Conservation (phyloP, 1,140 invertebrate species). For the Heliothis virescens region DNA sequence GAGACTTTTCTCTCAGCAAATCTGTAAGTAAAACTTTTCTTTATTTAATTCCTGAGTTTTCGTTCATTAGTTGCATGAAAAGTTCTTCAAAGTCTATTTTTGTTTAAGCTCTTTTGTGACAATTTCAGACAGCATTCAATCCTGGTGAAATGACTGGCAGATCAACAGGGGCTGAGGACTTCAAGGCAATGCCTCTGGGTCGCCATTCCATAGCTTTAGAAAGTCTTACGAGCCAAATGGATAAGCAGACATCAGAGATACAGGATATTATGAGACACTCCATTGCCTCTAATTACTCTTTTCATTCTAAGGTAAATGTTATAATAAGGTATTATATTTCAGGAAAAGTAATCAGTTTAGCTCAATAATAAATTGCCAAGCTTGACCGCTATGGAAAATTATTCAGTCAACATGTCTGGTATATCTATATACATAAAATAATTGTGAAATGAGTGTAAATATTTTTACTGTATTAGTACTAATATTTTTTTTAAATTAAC, state of each 20-base stretch:
- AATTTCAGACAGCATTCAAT: constrained; percentile 75
- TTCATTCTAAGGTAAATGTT: constrained; percentile 73
- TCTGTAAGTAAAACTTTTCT: constrained; percentile 66
- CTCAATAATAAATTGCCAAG: too few relatives aligned
- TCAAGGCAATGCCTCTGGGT: constrained; percentile 48
- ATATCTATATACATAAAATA: too few relatives aligned
- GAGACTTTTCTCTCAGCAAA: constrained; percentile 69
- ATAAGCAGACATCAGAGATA: constrained; percentile 75
- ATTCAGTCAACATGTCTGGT: too few relatives aligned
- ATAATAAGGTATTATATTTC: background rate
- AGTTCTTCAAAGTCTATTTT: background rate
- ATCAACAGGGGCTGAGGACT: constrained; percentile 76
- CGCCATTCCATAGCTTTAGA: constrained; percentile 72
- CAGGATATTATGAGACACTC: constrained; percentile 78
- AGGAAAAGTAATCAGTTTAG: too few relatives aligned
- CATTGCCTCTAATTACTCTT: constrained; percentile 77
- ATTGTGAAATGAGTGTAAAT: too few relatives aligned
- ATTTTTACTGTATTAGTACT: too few relatives aligned
- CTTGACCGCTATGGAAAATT: too few relatives aligned
- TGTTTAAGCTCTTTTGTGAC: background rate
- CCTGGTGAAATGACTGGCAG: constrained; percentile 81
- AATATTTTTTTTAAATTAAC: background rate
- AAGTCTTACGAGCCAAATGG: constrained; percentile 71
- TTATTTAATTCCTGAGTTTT: background rate
- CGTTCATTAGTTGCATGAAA: background rate